These are phyloP conservation scores for Apantesis nais DNA, from an alignment of 2,888 invertebrate species.

Conservation along the genomic window DNA sequence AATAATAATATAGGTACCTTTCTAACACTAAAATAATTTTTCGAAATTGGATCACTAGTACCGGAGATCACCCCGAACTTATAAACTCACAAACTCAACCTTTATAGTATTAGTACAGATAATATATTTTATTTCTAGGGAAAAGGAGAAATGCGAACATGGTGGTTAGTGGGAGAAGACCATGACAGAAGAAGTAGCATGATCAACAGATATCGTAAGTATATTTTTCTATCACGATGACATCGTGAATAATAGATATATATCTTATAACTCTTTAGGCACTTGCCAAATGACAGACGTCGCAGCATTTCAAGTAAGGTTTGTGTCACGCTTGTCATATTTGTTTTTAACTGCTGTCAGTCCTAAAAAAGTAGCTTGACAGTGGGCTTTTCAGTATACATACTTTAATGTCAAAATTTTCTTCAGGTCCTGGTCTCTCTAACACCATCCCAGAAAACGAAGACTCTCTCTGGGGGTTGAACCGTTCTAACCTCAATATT, in stretches of 20 bases:
- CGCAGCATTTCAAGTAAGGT: neutral
- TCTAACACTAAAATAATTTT: no score
- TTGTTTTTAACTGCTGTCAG: neutral
- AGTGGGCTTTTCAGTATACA: neutral
- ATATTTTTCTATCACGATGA: neutral
- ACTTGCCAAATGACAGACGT: neutral
- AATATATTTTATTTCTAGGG: conserved; percentile 78
- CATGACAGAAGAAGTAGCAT: conserved; percentile 72
- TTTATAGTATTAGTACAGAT: neutral
- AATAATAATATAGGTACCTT: no score
- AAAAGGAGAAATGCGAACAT: conserved; percentile 91
- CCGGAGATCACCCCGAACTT: no score
- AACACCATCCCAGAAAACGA: conserved; percentile 51
- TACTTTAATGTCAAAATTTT: neutral
- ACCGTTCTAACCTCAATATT: conserved; percentile 68
- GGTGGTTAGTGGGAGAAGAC: conserved; percentile 89
- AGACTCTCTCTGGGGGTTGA: conserved; percentile 63
- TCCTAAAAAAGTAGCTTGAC: neutral
- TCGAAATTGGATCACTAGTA: no score
- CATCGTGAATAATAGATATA: neutral
- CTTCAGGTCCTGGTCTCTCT: conserved; percentile 64
- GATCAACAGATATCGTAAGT: conserved; percentile 70
- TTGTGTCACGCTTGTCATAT: neutral
- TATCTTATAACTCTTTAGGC: neutral
- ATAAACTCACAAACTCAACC: no score